Conservation (phyloP, 1,140 invertebrate species). For the Neodiprion fabricii region DNA sequence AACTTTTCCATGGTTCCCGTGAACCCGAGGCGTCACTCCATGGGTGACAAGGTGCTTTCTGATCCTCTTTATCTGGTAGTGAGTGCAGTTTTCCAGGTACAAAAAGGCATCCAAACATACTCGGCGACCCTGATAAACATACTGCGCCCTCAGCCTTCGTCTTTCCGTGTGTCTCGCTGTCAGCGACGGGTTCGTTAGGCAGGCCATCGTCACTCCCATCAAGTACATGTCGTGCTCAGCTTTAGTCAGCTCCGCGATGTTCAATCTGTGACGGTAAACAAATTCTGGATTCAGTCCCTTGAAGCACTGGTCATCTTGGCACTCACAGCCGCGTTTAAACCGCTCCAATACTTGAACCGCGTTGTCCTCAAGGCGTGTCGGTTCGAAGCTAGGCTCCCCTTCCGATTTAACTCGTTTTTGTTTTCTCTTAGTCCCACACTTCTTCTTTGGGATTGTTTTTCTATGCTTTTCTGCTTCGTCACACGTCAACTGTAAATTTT, state of each 20-base stretch:
- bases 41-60: slow-evolving; percentile 80
- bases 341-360: slow-evolving; percentile 70
- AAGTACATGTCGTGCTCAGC: slow-evolving; percentile 75
- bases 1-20: slow-evolving; percentile 81
- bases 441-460: slow-evolving; percentile 47
- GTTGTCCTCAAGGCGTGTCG: slow-evolving; percentile 66
- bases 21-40: slow-evolving; percentile 77
- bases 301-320: slow-evolving; percentile 78
- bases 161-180: slow-evolving; percentile 76
- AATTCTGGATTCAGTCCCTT: slow-evolving; percentile 73
- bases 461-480: slow-evolving; percentile 36
- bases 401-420: slow-evolving; percentile 61
- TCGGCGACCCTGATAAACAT: slow-evolving; percentile 77
- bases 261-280: slow-evolving; percentile 77
- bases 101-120: slow-evolving; percentile 81
- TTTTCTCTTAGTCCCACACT: slow-evolving; percentile 53
- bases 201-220: slow-evolving; percentile 83
- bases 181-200: slow-evolving; percentile 75
- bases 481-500: slow-evolving; percentile 19
- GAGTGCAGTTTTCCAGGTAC: slow-evolving; percentile 81
- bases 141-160: slow-evolving; percentile 73
- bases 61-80: slow-evolving; percentile 80
- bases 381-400: slow-evolving; percentile 57
- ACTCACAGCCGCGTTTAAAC: slow-evolving; percentile 76
- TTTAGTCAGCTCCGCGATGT: slow-evolving; percentile 80